Evolutionary conservation across 1,140 invertebrate species (phyloP), one percentile per base, ranked within the genome.

Genomic region (Orius insidiosus): DNA sequence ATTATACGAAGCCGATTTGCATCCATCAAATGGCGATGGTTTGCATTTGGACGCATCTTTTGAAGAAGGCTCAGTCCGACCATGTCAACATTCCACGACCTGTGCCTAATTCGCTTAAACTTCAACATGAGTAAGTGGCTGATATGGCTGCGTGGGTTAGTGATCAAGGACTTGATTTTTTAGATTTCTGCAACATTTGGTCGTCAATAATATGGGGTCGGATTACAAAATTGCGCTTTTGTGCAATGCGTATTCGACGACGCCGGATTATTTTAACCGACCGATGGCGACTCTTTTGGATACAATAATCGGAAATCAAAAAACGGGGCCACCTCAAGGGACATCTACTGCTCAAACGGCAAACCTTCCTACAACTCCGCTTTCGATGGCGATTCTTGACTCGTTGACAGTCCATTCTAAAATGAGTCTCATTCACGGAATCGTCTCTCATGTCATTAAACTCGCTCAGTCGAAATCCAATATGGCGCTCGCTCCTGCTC

Each of bases 401-500:
- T 92, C 89, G n/a, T 62, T 96, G 10, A 95, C 93, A 0, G 70
- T 75, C 8, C 75, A 77, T 58, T 87, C 88, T 0, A 96, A 96
- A 63, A 96, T 97, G 92, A 92, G 86, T 51, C 63, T 97, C n/a
- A 94, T 96, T 46, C 90, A 96, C 57, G 84, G 80, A 40, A 92
- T 92, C 54, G 85, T 89, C 0, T 81, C 82, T 1, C 78, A 89
- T 56, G 80, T 94, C 1, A 83, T 87, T 10, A 89, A 89, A 59
- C 66, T 85, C 45, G 85, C 86, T 0, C 82, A 89, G 53, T 79
- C 77, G 3, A 93, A 94, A 59, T 76, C 78, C 0, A 80, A 75
- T 30, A 74, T 85, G 54, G 68, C 75, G 0, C 67, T 93, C 46
- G 78, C 90, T 1, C 90, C 93, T 2, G 88, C 90, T 0, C 63